Evolutionary conservation across 2,888 invertebrate genomes (phyloP).

Genomic region (Hartigia nigra): DNA sequence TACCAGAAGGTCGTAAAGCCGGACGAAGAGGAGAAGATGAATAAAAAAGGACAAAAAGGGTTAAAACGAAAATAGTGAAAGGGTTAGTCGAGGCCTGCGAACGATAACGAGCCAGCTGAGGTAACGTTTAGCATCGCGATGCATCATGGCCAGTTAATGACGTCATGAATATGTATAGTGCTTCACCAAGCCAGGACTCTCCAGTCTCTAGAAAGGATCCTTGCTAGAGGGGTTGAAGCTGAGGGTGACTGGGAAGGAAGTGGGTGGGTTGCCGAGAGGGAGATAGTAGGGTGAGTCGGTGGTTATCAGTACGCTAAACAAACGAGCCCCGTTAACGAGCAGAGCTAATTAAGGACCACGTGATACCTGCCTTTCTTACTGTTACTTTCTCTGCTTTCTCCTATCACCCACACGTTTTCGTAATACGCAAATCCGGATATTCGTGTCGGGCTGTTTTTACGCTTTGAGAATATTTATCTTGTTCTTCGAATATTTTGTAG

Average conservation of each 20-base stretch:
- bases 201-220: not conserved
- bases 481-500: not conserved
- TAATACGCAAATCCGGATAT: not conserved
- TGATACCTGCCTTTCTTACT: not conserved
- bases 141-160: slow-evolving; percentile 58
- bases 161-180: slow-evolving; percentile 57
- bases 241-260: not conserved
- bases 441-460: not conserved
- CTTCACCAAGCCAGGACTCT: not conserved
- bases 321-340: not conserved
- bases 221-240: not conserved
- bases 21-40: not conserved
- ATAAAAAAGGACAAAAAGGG: not conserved
- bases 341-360: not conserved
- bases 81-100: not conserved
- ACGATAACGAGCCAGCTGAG: slow-evolving; percentile 31
- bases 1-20: not conserved
- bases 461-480: not conserved
- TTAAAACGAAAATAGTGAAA: not conserved
- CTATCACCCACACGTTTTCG: not conserved
- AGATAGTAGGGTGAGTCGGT: not conserved
- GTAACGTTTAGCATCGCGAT: slow-evolving; percentile 57
- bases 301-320: not conserved
- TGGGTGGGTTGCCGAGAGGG: not conserved
- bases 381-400: not conserved